Evolutionary conservation across 2,113 vertebrate species (phyloP).

Genomic region (Casuarius casuarius): DNA sequence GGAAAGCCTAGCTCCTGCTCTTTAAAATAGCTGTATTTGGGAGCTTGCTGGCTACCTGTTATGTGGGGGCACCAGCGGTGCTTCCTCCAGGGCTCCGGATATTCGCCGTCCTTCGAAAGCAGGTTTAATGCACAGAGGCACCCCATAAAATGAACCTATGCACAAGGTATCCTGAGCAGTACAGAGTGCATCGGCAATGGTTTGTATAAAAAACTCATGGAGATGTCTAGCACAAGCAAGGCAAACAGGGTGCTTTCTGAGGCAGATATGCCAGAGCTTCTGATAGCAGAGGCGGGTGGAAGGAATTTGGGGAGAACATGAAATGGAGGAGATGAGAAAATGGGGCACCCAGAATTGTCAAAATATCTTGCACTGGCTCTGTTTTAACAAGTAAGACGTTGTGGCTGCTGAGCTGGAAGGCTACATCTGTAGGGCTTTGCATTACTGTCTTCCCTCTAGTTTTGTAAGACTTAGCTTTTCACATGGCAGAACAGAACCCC

Average conservation of each 20-base stretch:
- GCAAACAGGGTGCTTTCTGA: no score
- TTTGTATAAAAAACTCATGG: no score
- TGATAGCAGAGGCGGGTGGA: background rate
- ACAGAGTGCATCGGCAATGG: background rate
- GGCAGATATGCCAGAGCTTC: no score
- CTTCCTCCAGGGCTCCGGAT: background rate
- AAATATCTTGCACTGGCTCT: background rate
- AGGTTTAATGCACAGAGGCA: background rate
- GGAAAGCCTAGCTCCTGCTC: background rate
- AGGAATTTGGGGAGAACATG: background rate
- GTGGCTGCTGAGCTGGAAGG: background rate
- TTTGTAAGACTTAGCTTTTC: background rate
- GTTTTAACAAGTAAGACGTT: fast-evolving
- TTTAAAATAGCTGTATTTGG: background rate
- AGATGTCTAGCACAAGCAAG: no score
- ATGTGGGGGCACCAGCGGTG: background rate
- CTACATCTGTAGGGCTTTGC: background rate
- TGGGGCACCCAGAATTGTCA: background rate
- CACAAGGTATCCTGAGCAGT: background rate
- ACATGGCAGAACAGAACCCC: background rate
- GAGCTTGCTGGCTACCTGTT: background rate
- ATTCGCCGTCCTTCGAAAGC: background rate
- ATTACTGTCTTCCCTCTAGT: background rate
- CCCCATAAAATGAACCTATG: fast-evolving
- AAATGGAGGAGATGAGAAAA: background rate